Evolutionary conservation across 1,140 invertebrate genomes (phyloP).

Genomic region (Augochlora pura): DNA sequence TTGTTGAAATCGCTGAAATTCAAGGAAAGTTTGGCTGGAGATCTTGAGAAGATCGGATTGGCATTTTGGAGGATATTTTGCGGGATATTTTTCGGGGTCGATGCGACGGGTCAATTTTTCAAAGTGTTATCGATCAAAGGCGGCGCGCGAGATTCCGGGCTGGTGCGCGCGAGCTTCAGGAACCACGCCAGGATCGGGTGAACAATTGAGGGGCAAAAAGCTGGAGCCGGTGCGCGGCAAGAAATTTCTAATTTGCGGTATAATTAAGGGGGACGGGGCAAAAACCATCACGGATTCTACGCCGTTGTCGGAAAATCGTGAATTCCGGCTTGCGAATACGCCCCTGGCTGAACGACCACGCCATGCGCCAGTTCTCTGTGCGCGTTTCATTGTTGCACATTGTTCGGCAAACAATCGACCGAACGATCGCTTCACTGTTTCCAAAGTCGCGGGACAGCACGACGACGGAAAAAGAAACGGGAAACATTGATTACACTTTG

Average conservation of each 20-base stretch:
- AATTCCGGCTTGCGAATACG: conserved; percentile 69
- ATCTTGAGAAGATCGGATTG: no score
- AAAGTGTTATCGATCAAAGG: conserved; percentile 58
- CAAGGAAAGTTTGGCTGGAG: no score
- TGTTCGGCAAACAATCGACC: conserved; percentile 27
- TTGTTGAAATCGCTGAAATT: background rate
- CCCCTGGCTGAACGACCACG: background rate
- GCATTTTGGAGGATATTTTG: background rate
- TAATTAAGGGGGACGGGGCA: conserved; percentile 75
- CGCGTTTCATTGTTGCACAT: background rate
- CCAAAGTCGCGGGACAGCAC: background rate
- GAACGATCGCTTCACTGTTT: background rate
- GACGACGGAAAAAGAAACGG: background rate
- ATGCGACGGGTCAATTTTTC: conserved; percentile 34
- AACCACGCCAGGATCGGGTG: conserved; percentile 65
- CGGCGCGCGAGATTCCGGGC: conserved; percentile 47
- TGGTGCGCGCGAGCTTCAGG: conserved; percentile 54
- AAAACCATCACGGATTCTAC: conserved; percentile 75
- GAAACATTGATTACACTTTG: background rate
- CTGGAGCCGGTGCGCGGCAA: conserved; percentile 70
- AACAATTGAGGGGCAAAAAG: conserved; percentile 74
- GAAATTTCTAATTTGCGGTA: conserved; percentile 79
- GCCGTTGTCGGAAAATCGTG: conserved; percentile 64
- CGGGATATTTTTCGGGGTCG: no score
- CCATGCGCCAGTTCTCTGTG: background rate